Percentiles rank a stretch among this genome's conserved stretches.
phyloP scores from a whole-genome alignment of 2,888 invertebrate genomes.

The Ennomos erosarius region DNA sequence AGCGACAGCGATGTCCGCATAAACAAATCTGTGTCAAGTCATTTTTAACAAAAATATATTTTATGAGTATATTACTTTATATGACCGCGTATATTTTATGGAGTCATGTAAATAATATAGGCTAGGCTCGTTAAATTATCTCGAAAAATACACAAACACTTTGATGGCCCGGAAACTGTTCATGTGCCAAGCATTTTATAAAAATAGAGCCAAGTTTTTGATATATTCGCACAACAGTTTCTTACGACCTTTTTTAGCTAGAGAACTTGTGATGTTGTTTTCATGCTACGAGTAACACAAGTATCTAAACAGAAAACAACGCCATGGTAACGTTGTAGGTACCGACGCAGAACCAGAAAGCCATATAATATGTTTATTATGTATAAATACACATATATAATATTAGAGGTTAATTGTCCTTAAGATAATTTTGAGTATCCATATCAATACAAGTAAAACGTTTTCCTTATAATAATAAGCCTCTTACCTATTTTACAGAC shows the following conservation, averaged over 20 bases:
- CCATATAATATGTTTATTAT: too few relatives aligned
- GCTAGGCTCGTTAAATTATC: slow-evolving; percentile 28
- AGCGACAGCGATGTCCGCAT: too few relatives aligned
- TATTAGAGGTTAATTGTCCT: too few relatives aligned
- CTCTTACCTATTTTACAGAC: too few relatives aligned
- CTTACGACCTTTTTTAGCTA: slow-evolving; percentile 21
- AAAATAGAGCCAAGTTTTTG: slow-evolving; percentile 37
- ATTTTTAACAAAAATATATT: slow-evolving; percentile 13
- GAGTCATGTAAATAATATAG: slow-evolving; percentile 22
- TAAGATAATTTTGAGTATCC: too few relatives aligned
- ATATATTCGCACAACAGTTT: slow-evolving; percentile 36
- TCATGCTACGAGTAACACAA: neutral
- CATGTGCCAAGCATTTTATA: slow-evolving; percentile 40
- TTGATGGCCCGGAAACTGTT: slow-evolving; percentile 35
- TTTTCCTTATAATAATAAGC: too few relatives aligned
- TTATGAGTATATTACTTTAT: slow-evolving; percentile 3
- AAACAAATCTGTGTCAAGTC: slow-evolving; percentile 14
- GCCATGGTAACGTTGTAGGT: too few relatives aligned
- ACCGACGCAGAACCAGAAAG: too few relatives aligned
- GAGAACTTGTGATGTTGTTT: slow-evolving; percentile 10
- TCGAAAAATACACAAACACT: slow-evolving; percentile 31
- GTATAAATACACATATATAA: too few relatives aligned
- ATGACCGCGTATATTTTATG: slow-evolving; percentile 22
- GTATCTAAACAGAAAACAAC: too few relatives aligned
- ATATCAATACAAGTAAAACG: too few relatives aligned